A percentile compares a stretch with the other conserved stretches of the same genome.
phyloP scores from a whole-genome alignment of 2,797 vertebrate genomes.

The Rhincodon typus region DNA sequence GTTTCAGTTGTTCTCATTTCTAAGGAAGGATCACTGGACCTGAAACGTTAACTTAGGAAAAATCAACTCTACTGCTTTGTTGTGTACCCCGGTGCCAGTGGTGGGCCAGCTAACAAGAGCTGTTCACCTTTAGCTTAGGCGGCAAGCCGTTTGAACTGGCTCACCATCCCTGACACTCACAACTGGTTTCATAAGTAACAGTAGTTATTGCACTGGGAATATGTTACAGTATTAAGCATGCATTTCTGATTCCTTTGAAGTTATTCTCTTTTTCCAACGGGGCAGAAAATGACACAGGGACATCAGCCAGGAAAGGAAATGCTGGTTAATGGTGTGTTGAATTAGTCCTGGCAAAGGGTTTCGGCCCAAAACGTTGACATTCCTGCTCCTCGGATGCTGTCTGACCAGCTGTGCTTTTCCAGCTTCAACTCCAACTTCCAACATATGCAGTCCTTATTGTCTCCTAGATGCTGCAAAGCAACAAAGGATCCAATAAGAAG shows the following conservation, averaged over 20 bases:
- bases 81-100: too few species aligned
- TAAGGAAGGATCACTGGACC: too few species aligned
- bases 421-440: too few species aligned
- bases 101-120: too few species aligned
- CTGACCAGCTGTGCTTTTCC: too few species aligned
- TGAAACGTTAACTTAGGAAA: too few species aligned
- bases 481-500: background rate
- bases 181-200: background rate
- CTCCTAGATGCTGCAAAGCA: background rate
- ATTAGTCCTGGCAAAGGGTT: background rate
- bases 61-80: too few species aligned
- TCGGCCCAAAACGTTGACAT: too few species aligned
- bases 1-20: too few species aligned
- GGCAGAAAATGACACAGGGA: background rate
- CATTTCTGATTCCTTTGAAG: constrained; percentile 7
- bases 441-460: too few species aligned
- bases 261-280: background rate
- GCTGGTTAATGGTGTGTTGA: background rate
- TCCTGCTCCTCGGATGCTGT: too few species aligned
- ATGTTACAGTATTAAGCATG: background rate
- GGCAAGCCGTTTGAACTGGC: background rate
- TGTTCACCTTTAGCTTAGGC: background rate
- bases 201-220: background rate
- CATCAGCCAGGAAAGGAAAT: background rate
- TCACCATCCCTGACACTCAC: background rate